Percentiles rank a stretch among this genome's conserved stretches.
Evolutionary conservation across 1,140 invertebrate species (phyloP).

Genomic region (Diuraphis noxia): DNA sequence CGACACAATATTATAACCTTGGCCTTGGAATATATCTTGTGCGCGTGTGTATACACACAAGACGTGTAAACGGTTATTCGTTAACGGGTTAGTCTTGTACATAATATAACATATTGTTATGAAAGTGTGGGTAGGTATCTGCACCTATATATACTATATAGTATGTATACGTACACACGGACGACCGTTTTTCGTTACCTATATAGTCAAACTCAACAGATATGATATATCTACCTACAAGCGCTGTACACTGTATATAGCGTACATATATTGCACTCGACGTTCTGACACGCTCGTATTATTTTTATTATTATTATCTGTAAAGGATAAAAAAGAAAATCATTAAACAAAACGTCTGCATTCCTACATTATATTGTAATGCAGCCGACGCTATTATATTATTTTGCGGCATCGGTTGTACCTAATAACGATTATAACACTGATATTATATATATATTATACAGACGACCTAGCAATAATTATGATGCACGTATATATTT

Average conservation of each 20-base stretch:
- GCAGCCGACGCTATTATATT: background rate
- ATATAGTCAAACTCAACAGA: background rate
- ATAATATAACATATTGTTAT: background rate
- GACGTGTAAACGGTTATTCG: background rate
- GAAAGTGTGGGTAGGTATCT: background rate
- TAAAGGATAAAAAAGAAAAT: background rate
- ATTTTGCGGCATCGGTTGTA: conserved; percentile 1
- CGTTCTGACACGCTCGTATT: background rate
- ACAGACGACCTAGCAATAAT: background rate
- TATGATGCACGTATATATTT: background rate
- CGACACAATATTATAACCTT: background rate
- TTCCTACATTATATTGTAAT: background rate
- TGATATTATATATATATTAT: background rate
- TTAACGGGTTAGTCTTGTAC: conserved; percentile 23
- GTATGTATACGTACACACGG: background rate
- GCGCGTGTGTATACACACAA: background rate
- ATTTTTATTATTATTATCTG: background rate
- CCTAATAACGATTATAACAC: background rate
- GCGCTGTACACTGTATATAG: too few relatives aligned
- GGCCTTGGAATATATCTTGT: conserved; percentile 12
- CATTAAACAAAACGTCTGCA: background rate
- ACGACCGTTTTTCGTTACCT: conserved; percentile 2
- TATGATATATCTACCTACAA: background rate
- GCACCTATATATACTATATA: background rate
- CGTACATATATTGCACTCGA: background rate